These are phyloP conservation scores for Plutomurus gul DNA, from an alignment of 1,140 invertebrate species.

Conservation along the genomic window DNA sequence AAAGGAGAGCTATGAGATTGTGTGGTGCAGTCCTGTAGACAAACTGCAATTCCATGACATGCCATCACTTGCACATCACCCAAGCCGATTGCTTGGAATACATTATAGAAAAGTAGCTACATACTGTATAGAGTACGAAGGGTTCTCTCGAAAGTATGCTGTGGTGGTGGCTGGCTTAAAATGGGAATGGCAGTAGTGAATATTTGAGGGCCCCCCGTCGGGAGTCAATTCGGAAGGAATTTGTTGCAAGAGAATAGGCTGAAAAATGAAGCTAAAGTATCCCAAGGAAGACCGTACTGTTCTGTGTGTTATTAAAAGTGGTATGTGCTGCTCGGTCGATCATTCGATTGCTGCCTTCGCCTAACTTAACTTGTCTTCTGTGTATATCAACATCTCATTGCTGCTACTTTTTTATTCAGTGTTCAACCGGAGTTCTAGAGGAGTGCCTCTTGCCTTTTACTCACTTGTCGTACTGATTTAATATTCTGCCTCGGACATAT, in stretches of 20 bases:
- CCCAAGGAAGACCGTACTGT: conserved; percentile 41
- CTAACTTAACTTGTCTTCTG: neutral
- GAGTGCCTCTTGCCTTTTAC: no score
- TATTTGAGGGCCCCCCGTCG: conserved; percentile 37
- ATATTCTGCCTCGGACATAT: no score
- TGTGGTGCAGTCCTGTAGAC: neutral
- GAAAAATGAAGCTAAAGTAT: conserved; percentile 39
- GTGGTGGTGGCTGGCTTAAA: neutral
- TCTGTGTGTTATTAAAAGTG: neutral
- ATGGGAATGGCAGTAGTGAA: conserved; percentile 47
- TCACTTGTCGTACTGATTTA: neutral
- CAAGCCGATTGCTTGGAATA: neutral
- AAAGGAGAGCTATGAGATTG: no score
- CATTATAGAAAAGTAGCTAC: neutral
- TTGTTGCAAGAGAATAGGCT: conserved; percentile 42
- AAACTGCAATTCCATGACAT: conserved; percentile 1
- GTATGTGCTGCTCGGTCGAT: neutral
- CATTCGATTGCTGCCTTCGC: neutral
- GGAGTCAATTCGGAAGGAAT: conserved; percentile 50
- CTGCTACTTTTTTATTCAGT: neutral
- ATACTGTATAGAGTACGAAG: neutral
- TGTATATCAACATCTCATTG: neutral
- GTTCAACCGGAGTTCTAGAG: neutral
- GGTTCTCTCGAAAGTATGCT: neutral
- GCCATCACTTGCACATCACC: conserved; percentile 20